Conservation (phyloP, 1,140 invertebrate species). For the Pinna nobilis region DNA sequence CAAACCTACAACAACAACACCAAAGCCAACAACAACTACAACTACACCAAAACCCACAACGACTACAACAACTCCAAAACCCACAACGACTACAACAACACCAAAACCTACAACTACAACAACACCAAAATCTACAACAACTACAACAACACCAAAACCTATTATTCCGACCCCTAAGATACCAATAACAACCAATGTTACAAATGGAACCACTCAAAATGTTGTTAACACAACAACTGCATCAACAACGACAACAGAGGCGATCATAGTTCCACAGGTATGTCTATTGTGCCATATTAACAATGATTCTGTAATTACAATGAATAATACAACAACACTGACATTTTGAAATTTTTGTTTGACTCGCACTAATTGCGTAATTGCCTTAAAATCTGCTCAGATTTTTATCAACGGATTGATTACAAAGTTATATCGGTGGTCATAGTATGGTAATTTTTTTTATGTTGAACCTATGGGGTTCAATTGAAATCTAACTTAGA, state of each 20-base stretch:
- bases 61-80: slow-evolving; percentile 6
- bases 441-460: not conserved
- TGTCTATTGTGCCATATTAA: not conserved
- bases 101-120: slow-evolving; percentile 18
- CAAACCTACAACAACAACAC: slow-evolving; percentile 22
- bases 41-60: slow-evolving; percentile 24
- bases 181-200: too few species aligned
- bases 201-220: not conserved
- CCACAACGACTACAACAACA: slow-evolving; percentile 12
- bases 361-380: not conserved
- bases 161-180: not conserved
- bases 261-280: slow-evolving; percentile 22
- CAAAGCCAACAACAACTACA: slow-evolving; percentile 10
- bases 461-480: too few species aligned
- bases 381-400: not conserved
- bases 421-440: not conserved
- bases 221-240: not conserved
- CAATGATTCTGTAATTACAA: not conserved
- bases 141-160: not conserved
- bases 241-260: not conserved
- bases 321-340: not conserved
- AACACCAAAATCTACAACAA: slow-evolving; percentile 12
- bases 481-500: too few species aligned
- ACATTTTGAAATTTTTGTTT: not conserved
- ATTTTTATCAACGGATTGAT: not conserved